Base-by-base conservation (phyloP, 2,113 vertebrate genomes). In the Petroica traversi region DNA sequence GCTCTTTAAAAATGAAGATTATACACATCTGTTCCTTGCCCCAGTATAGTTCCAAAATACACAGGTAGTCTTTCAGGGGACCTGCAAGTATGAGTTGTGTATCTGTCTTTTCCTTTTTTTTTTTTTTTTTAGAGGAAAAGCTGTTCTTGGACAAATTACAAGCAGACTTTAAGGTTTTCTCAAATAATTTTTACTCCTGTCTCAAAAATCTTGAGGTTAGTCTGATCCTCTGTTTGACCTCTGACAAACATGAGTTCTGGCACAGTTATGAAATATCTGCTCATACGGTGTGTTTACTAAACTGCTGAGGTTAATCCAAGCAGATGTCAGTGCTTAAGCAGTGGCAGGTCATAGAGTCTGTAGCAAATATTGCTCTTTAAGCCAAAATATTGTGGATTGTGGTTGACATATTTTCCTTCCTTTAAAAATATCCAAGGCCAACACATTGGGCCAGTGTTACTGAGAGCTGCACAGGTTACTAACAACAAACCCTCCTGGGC, bases 281-380 rank as follows among this genome's bases (percentile, higher is more conserved):
- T 96, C 93, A 93, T 74, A 93, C n/a, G 25, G 48, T 90, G 85
- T 95, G 61, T 95, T 96, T 95, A 80, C 88, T 51, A 59, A 96
- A 76, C 72, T 66, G 67, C 4, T 81, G 94, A 94, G 82, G 82
- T 88, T 96, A 96, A 94, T 90, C 94, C 92, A 88, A 92, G 71
- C 90, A 90, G 68, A 90, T 96, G 90, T 88, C 36, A 46, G 64
- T 79, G 68, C 91, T 81, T 80, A 81, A 86, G 88, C 93, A 92
- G 76, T 51, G 79, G 61, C 64, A 77, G 64, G 75, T 81, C 66
- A 23, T 49, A 71, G 38, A 88, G n/a, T 38, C 71, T 69, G 18
- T 48, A 86, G 55, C 75, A 85, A 43, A 87, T 74, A 91, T 26
- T 85, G 41, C 75, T 80, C 40, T 89, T 76, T 18, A 67, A 93